Evolutionary conservation across 2,888 invertebrate species (phyloP).

Genomic region (Congeria kusceri): DNA sequence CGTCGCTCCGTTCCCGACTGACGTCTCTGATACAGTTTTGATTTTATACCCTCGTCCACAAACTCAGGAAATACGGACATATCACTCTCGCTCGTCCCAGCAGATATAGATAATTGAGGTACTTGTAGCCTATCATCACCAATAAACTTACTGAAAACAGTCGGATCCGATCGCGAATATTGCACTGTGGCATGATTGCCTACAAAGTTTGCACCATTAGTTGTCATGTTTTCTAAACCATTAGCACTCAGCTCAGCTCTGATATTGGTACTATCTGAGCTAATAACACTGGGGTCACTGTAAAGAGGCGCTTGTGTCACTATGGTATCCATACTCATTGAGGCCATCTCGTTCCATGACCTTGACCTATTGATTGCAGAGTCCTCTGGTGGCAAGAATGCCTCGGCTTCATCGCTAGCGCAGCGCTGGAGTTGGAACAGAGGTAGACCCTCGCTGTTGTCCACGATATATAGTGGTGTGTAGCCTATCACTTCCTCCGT

Average conservation of each 20-base stretch:
- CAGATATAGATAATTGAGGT: conserved; percentile 54
- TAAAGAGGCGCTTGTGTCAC: conserved; percentile 39
- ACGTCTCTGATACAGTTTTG: conserved; percentile 82
- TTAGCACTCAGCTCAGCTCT: conserved; percentile 29
- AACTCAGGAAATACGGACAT: conserved; percentile 64
- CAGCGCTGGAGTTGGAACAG: conserved; percentile 57
- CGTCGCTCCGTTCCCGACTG: conserved; percentile 85
- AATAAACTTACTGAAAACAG: conserved; percentile 53
- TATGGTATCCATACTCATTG: conserved; percentile 12
- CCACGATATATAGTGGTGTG: conserved; percentile 51
- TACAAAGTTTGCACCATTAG: conserved; percentile 6
- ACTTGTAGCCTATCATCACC: conserved; percentile 47
- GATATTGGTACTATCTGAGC: conserved; percentile 9
- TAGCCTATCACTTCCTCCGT: conserved; percentile 66
- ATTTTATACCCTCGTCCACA: conserved; percentile 75
- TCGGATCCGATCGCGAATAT: conserved; percentile 62
- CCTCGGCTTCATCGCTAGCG: conserved; percentile 55
- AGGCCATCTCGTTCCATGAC: conserved; percentile 63
- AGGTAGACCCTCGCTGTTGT: conserved; percentile 41
- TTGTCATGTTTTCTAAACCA: conserved; percentile 9
- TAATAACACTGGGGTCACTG: conserved; percentile 22
- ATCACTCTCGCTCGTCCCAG: conserved; percentile 58
- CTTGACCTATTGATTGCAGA: conserved; percentile 60
- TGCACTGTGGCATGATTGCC: conserved; percentile 57
- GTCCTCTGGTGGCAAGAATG: conserved; percentile 15